phyloP scores from a whole-genome alignment of 23 tunicate species.

The Halocynthia aurantium region DNA sequence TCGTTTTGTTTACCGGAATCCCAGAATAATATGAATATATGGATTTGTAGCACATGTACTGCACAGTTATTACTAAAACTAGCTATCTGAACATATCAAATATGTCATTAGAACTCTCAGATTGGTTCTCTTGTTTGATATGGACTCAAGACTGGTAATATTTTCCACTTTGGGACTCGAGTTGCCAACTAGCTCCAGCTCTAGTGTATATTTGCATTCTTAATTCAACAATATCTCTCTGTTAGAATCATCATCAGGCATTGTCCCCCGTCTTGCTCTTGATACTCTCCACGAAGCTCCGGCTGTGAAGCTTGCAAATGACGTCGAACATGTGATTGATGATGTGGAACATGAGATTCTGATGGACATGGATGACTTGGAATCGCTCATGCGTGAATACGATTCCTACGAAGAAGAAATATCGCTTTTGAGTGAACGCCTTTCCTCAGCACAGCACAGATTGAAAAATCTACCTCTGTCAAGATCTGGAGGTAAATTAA shows the following conservation, averaged over 20 bases:
- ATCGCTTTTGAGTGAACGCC: constrained; percentile 8
- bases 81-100: too few species aligned
- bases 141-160: too few species aligned
- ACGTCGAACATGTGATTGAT: not conserved
- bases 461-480: constrained; percentile 21
- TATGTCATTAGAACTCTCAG: too few species aligned
- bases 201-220: too few species aligned
- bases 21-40: too few species aligned
- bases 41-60: too few species aligned
- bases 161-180: not conserved
- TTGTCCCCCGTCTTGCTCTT: not conserved
- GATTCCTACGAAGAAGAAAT: constrained; percentile 62
- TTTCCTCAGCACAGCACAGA: constrained; percentile 25
- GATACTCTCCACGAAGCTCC: constrained; percentile 14
- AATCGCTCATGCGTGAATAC: constrained; percentile 33
- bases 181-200: too few species aligned
- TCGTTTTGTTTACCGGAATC: too few species aligned
- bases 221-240: not conserved
- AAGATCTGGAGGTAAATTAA: constrained; percentile 13
- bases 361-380: constrained; percentile 44
- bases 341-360: constrained; percentile 49
- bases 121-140: too few species aligned
- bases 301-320: constrained; percentile 7
- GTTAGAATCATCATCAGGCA: not conserved
- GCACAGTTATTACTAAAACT: too few species aligned